Base-by-base conservation (phyloP, 2,113 vertebrate species). In the Menidia beryllina region DNA sequence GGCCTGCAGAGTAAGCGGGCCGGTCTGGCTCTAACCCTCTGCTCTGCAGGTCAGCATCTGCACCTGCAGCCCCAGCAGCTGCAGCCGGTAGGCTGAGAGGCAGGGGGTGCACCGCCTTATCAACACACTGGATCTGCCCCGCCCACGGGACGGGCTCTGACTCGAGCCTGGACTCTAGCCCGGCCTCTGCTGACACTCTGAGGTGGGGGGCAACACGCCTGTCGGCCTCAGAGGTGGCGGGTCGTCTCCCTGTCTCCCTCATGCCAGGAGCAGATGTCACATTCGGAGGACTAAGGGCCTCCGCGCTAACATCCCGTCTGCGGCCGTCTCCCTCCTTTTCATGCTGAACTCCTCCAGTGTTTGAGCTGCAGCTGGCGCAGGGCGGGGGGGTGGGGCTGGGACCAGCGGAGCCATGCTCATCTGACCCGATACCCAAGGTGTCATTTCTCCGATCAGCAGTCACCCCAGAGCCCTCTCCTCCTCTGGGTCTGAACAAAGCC, bases 21-120 rank as follows among this genome's bases (percentile, higher is more conserved):
- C 5, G 1, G 36, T 54, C 73, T 7, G 62, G 52, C 10, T 71
- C 67, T 1, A 41, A 61, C 27, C 24, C 58, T 82, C n/a, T 45
- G 61, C 45, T 45, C 50, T 57, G 41, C 9, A 52, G 62, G 43
- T 65, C 11, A 11, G 49, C 13, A 19, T 15, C 24, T 59, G 21
- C 11, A 48, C 39, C 17, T 23, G 15, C 62, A 24, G 36, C 15
- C 36, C 0, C 51, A 7, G 15, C 62, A 24, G 36, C 15, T 41
- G 0, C 51, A 7, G 5, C 47, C 47, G 11, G 11, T 7, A 1
- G 23, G 43, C 13, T 21, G 1, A 52, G 20, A 47, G 4, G 20
- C 11, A 34, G 7, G 0, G 3, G 55, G 47, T 38, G 27, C 27
- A 24, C 7, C 0, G 52, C 43, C 25, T 45, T 34, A 45, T 27